Evolutionary conservation across 2,888 invertebrate genomes (phyloP), one percentile per base, ranked within the genome.

Genomic region (Callinectes sapidus): DNA sequence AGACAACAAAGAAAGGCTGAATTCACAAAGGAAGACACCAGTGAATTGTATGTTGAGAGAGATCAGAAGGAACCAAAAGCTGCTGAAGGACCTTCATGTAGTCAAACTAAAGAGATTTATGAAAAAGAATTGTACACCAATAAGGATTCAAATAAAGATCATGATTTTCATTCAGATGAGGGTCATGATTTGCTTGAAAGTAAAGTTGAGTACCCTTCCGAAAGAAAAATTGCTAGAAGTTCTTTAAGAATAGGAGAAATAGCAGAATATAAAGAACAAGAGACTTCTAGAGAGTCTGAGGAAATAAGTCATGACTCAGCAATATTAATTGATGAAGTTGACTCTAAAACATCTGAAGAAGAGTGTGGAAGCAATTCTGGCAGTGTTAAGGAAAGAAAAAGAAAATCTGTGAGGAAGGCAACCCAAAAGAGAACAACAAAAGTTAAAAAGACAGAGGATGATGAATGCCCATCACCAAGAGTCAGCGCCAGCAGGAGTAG

Each of bases 381-480:
- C 18, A 71, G 10, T 14, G 18, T 71, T 71, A 81, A 35, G 81
- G 81, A 81, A 81, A 28, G 32, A 18, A 32, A 71, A 35, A 81
- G 35, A 35, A 81, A 32, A 35, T 28, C 32, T 16, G 35, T 16
- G 10, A 32, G 81, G 14, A 81, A 35, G 35, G 32, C 81, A 32
- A 6, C 81, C 5, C 81, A 35, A 14, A 81, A 81, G 16, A 81
- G 35, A 35, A 35, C 14, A 81, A 35, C 35, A 10, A 32, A 81
- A 81, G 1, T 32, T 81, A 35, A 16, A 81, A 35, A 3, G 35
- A 16, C 32, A 10, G 81, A 81, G 32, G 81, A 81, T 14, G 81
- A 81, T 81, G 81, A 81, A 81, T 81, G 81, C 81, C 10, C 35
- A 32, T n/a, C 81, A 32, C 35, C 81, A 81, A 81, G 81, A 35